Evolutionary conservation across 2,113 vertebrate species (phyloP).

Genomic region (Daubentonia madagascariensis): DNA sequence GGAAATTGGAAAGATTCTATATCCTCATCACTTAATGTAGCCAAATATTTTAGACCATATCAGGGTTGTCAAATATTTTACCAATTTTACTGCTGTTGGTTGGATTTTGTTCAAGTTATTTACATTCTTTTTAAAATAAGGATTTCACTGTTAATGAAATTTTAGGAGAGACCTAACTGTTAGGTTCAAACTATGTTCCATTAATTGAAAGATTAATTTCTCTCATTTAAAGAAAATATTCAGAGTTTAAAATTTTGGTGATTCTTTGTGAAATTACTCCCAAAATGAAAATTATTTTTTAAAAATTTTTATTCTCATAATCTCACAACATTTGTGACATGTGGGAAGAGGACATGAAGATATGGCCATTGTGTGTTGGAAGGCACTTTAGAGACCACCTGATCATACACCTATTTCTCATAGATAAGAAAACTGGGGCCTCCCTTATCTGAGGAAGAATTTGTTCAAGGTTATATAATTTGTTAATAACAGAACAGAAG

Average conservation of each 20-base stretch:
- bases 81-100: background rate
- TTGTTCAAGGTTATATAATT: background rate
- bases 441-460: background rate
- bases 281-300: background rate
- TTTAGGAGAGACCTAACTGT: background rate
- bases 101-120: background rate
- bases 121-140: background rate
- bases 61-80: background rate
- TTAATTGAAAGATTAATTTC: background rate
- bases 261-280: background rate
- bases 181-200: background rate
- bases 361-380: background rate
- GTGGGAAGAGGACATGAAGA: background rate
- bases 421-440: background rate
- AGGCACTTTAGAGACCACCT: background rate
- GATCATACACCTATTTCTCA: background rate
- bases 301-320: background rate
- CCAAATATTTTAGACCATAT: background rate
- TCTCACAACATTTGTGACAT: background rate
- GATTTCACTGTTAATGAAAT: background rate
- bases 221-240: background rate
- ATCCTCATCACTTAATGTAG: background rate
- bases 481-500: background rate
- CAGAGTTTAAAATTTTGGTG: background rate
- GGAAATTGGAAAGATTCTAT: background rate